Evolutionary conservation across 2,888 invertebrate genomes (phyloP), one percentile per base, ranked within the genome.

Genomic region (Punctoribates punctum): DNA sequence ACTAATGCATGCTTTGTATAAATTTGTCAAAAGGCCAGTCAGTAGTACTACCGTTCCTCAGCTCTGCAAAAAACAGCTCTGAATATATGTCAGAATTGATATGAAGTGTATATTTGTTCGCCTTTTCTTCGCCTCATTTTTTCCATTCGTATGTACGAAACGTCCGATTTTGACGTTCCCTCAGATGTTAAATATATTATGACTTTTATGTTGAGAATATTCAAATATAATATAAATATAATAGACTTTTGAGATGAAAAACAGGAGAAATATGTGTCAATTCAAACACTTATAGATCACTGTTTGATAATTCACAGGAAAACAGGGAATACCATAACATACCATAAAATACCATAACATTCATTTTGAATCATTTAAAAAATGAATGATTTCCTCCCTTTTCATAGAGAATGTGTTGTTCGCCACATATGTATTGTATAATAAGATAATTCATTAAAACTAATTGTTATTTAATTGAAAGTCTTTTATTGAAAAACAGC

Each of bases 1-100:
- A 23, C 34, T 65, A 65, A 65, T 65, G 65, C 65, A 65, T 65
- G 65, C 65, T 65, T 65, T 65, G 34, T 34, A 65, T 65, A n/a
- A 13, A 38, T 65, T 65, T 65, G 65, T 65, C 65, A 65, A 65
- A 65, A 65, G 65, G 65, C n/a, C 65, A 65, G 65, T 65, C 29
- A 34, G 38, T 65, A 5, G 34, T 34, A 34, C n/a, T 34, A 34
- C 34, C 8, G 9, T 57, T 57, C 25, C 25, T 57, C 13, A n/a
- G 6, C 9, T 42, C 4, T 57, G 57, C 23, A 1, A 3, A 13
- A 57, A 57, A 54, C 4, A 42, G 42, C 42, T 34, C 15, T 25
- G 20, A 25, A 60, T 34, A 38, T n/a, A 34, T 27, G 65, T 65
- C 65, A 25, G 27, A 65, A 65, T 65, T 65, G 65, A 65, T 65